Evolutionary conservation across 2,888 invertebrate species (phyloP).

Genomic region (Drosophila peninsularis): DNA sequence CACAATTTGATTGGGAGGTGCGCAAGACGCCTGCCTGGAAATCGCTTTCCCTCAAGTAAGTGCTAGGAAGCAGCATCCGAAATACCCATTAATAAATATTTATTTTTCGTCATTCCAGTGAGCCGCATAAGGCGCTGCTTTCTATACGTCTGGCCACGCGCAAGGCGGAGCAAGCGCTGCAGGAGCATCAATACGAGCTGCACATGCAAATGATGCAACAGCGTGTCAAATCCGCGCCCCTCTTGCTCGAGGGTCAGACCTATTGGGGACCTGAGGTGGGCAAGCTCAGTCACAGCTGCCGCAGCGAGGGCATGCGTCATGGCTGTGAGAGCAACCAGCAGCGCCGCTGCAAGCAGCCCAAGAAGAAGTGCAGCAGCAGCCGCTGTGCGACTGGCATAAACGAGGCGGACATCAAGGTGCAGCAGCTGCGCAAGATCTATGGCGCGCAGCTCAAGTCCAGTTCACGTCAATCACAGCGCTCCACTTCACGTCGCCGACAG

Average conservation of each 20-base stretch:
- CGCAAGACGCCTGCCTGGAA: slow-evolving; percentile 85
- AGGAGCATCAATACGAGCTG: slow-evolving; percentile 82
- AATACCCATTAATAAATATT: not conserved
- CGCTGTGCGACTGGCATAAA: slow-evolving; percentile 25
- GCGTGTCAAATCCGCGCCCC: slow-evolving; percentile 83
- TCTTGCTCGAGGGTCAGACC: slow-evolving; percentile 83
- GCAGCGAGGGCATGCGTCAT: slow-evolving; percentile 75
- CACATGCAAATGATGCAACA: slow-evolving; percentile 84
- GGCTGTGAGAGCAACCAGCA: slow-evolving; percentile 70
- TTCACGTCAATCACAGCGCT: slow-evolving; percentile 65
- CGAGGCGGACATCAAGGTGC: slow-evolving; percentile 55
- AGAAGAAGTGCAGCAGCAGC: slow-evolving; percentile 56
- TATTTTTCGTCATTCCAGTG: slow-evolving; percentile 60
- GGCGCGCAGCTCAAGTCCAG: slow-evolving; percentile 51
- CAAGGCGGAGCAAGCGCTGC: slow-evolving; percentile 83
- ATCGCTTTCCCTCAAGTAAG: slow-evolving; percentile 81
- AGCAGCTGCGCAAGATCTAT: slow-evolving; percentile 74
- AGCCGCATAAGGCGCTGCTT: slow-evolving; percentile 83
- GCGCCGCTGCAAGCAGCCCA: slow-evolving; percentile 45
- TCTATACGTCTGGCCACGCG: slow-evolving; percentile 83
- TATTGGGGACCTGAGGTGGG: slow-evolving; percentile 83
- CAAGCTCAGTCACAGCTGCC: slow-evolving; percentile 81
- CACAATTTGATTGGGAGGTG: slow-evolving; percentile 83
- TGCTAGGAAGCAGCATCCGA: not conserved
- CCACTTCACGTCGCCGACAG: slow-evolving; percentile 31